Evolutionary conservation across 2,888 invertebrate species (phyloP), one percentile per base, ranked within the genome.

Genomic region (Amphipoea oculea): DNA sequence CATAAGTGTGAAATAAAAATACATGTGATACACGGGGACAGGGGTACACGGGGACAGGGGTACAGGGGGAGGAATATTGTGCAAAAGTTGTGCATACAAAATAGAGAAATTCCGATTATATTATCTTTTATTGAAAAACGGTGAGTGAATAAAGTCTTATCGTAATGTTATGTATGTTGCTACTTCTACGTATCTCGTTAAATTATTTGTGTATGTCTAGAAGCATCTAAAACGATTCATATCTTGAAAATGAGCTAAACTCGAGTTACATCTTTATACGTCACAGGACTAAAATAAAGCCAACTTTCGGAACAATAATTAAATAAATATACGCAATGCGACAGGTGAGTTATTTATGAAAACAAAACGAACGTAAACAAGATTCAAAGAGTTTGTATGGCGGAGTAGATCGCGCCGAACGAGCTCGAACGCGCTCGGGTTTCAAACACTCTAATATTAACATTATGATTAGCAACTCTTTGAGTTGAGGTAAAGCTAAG

Each of bases 281-380:
- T 42, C 60, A 48, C 73, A 36, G 29, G 14, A 11, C 42, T 40
- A 36, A 36, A 67, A 81, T 60, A 40, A 60, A 65, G 23, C 17
- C 17, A 85, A 85, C 14, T 74, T 81, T 40, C 1, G 12, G 23
- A 74, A 65, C 63, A 68, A 51, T 63, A 23, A 75, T 72, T 72
- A 60, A 71, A 74, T 81, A 83, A 81, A 82, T 51, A 67, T 72
- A 81, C 82, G 82, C 82, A 68, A 72, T 71, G 67, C 73, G 73
- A 85, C 73, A 81, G 62, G 67, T 74, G 71, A 85, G 42, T 57
- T 36, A 65, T 79, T 48, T 69, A 54, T 48, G 70, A 71, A 57
- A 71, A 65, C 51, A n/a, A 73, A 79, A 62, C 60, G 45, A 78
- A 42, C 60, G 60, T 42, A 69, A 68, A 73, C 72, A 63, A 72